Evolutionary conservation across 2,113 vertebrate genomes (phyloP).

Genomic region (Scytalopus superciliaris): DNA sequence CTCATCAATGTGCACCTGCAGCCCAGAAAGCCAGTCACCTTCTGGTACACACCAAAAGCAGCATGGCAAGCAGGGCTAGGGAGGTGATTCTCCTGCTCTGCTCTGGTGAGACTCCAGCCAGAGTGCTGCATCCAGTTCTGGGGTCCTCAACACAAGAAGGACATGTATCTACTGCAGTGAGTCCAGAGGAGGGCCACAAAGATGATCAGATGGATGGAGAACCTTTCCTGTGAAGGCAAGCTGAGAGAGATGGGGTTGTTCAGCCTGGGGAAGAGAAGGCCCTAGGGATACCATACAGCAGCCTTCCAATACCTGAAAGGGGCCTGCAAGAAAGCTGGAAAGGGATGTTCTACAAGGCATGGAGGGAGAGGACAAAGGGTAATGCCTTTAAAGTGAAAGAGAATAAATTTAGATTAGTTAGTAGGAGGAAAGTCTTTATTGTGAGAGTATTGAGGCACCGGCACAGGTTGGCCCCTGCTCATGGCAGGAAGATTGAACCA

Average conservation of each 20-base stretch:
- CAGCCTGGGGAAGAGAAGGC: background rate
- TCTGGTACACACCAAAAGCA: background rate
- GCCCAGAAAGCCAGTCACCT: background rate
- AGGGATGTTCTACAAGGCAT: too few species aligned
- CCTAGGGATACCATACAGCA: background rate
- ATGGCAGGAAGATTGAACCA: background rate
- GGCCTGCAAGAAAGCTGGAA: background rate
- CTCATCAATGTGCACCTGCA: background rate
- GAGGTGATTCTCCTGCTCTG: background rate
- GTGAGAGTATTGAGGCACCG: background rate
- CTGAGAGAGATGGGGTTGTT: background rate
- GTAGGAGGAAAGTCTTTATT: background rate
- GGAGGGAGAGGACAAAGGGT: rapidly evolving
- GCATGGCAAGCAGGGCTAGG: background rate
- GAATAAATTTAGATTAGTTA: background rate
- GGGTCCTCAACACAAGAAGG: background rate
- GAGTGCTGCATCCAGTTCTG: background rate
- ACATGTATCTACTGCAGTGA: rapidly evolving
- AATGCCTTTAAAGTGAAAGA: background rate
- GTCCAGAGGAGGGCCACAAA: background rate
- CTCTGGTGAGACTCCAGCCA: background rate
- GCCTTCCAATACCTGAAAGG: background rate
- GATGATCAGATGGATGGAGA: background rate
- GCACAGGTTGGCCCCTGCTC: background rate
- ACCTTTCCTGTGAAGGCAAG: background rate